Conservation (phyloP, 2,888 invertebrate species). For the Homarus gammarus region DNA sequence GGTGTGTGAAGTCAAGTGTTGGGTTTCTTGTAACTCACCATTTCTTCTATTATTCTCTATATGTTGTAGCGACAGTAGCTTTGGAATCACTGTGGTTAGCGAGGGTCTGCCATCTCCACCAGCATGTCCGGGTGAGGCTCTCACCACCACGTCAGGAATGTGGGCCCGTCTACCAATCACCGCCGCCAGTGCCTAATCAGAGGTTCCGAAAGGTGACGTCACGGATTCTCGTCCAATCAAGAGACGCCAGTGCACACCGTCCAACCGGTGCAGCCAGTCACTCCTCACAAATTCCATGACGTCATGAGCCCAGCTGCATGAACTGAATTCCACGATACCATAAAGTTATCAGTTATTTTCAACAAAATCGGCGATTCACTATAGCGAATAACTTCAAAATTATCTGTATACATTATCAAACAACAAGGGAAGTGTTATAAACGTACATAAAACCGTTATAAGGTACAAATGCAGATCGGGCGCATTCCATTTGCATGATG, state of each 20-base stretch:
- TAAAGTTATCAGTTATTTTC: background rate
- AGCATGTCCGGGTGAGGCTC: conserved; percentile 47
- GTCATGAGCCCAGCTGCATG: conserved; percentile 45
- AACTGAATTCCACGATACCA: conserved; percentile 22
- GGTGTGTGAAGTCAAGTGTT: too few species aligned
- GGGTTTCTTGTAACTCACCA: too few species aligned
- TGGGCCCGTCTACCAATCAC: conserved; percentile 39
- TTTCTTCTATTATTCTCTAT: background rate
- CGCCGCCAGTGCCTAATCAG: conserved; percentile 22
- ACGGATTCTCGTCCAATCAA: conserved; percentile 42
- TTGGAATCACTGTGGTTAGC: background rate
- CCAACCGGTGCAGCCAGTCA: conserved; percentile 44
- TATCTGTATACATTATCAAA: too few species aligned
- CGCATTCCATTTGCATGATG: conserved; percentile 53
- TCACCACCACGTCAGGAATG: conserved; percentile 53
- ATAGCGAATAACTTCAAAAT: too few species aligned
- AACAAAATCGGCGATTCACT: too few species aligned
- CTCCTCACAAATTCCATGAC: conserved; percentile 21
- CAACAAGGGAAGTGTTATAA: too few species aligned
- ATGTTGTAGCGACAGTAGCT: background rate
- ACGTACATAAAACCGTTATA: too few species aligned
- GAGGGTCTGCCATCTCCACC: background rate
- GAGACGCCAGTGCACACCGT: conserved; percentile 24
- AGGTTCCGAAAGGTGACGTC: conserved; percentile 47
- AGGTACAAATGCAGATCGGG: conserved; percentile 10